These are phyloP conservation scores for Heliothis virescens DNA, from an alignment of 1,140 invertebrate species.

Conservation along the genomic window DNA sequence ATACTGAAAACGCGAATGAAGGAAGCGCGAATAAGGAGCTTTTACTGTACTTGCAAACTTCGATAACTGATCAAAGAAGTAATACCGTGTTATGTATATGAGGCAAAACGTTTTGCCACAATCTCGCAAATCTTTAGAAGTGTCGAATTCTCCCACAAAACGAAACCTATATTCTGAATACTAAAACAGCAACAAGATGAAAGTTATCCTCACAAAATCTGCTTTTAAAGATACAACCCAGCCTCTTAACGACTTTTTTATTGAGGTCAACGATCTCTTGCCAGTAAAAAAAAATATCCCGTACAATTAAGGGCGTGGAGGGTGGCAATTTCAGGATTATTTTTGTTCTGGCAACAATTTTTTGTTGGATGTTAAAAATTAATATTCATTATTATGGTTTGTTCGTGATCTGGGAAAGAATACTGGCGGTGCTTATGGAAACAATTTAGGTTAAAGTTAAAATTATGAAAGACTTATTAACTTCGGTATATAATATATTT, in stretches of 20 bases:
- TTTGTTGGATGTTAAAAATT: slow-evolving; percentile 35
- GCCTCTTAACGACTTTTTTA: slow-evolving; percentile 48
- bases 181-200: slow-evolving; percentile 22
- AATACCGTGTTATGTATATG: too few relatives aligned
- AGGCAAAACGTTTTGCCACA: too few relatives aligned
- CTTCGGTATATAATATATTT: background rate
- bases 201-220: slow-evolving; percentile 30
- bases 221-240: slow-evolving; percentile 36
- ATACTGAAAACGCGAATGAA: too few relatives aligned
- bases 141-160: background rate
- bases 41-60: too few relatives aligned
- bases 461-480: background rate
- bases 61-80: too few relatives aligned
- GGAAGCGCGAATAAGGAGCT: too few relatives aligned
- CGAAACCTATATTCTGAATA: slow-evolving; percentile 12
- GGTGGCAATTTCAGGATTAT: slow-evolving; percentile 48
- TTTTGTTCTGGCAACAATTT: slow-evolving; percentile 48
- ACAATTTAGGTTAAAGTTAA: background rate
- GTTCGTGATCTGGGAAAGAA: slow-evolving; percentile 26
- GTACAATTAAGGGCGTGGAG: slow-evolving; percentile 44
- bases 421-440: background rate
- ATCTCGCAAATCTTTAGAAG: background rate
- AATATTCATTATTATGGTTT: slow-evolving; percentile 44
- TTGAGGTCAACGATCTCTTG: slow-evolving; percentile 41
- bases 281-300: slow-evolving; percentile 42